Evolutionary conservation across 2,888 invertebrate species (phyloP).

Genomic region (Pogonocherus hispidulus): DNA sequence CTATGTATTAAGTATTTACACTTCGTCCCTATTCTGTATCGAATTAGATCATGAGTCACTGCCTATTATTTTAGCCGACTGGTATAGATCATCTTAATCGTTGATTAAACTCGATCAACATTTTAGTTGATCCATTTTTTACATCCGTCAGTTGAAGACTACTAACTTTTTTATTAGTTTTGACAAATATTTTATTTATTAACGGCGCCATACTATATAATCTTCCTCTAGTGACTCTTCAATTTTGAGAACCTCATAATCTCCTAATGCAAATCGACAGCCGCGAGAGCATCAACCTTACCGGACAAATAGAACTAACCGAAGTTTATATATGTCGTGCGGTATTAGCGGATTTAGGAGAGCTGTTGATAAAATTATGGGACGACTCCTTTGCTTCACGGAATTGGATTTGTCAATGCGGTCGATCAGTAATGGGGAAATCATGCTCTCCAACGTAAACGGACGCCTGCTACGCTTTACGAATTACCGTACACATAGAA

Average conservation of each 20-base stretch:
- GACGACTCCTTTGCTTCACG: slow-evolving; percentile 52
- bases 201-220: too few species aligned
- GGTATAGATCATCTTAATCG: too few species aligned
- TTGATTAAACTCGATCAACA: too few species aligned
- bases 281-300: slow-evolving; percentile 15
- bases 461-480: slow-evolving; percentile 6
- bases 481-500: slow-evolving; percentile 6
- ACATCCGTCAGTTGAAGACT: too few species aligned
- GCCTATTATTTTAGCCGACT: too few species aligned
- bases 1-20: too few species aligned
- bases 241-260: not conserved
- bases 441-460: slow-evolving; percentile 14
- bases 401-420: slow-evolving; percentile 56
- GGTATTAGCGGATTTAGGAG: slow-evolving; percentile 26
- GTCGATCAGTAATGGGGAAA: slow-evolving; percentile 54
- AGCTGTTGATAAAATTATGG: slow-evolving; percentile 49
- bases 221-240: not conserved
- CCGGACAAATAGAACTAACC: slow-evolving; percentile 44
- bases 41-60: too few species aligned
- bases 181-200: too few species aligned
- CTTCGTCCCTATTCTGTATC: too few species aligned
- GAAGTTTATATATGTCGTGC: slow-evolving; percentile 14
- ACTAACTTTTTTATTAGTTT: too few species aligned
- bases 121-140: too few species aligned
- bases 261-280: not conserved